These are phyloP conservation scores for Macrophya annulata DNA, from an alignment of 2,888 invertebrate genomes.

Conservation along the genomic window DNA sequence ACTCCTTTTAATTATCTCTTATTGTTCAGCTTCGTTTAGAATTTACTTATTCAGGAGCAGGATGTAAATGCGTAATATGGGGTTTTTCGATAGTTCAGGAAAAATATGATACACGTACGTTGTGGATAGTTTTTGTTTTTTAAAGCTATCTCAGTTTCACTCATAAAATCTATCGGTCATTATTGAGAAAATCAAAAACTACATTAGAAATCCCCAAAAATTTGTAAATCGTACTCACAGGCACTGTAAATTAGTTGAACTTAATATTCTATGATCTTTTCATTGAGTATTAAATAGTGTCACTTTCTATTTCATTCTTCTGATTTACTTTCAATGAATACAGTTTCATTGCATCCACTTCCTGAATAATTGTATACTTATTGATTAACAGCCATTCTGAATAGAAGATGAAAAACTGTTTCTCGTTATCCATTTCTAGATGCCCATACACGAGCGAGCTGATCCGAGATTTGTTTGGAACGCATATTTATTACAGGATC, in stretches of 20 bases:
- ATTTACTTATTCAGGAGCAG: slow-evolving; percentile 12
- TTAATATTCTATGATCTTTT: no score
- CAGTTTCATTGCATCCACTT: neutral
- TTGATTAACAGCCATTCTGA: neutral
- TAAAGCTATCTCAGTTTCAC: neutral
- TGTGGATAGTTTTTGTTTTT: no score
- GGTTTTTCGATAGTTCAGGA: neutral
- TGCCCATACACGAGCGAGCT: slow-evolving; percentile 89
- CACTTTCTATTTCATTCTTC: neutral
- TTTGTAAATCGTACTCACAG: no score
- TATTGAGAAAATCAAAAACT: no score
- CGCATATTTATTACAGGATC: slow-evolving; percentile 88
- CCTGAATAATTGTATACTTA: neutral
- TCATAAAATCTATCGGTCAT: neutral
- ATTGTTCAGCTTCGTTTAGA: neutral
- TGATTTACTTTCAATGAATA: neutral
- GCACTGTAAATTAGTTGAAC: no score
- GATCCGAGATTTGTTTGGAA: slow-evolving; percentile 98
- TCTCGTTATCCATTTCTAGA: slow-evolving; percentile 78
- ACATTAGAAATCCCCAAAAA: no score
- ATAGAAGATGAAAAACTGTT: neutral
- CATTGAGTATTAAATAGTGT: neutral
- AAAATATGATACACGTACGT: no score
- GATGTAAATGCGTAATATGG: neutral
- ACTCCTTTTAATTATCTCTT: slow-evolving; percentile 45